Base-by-base conservation (phyloP, 2,797 vertebrate genomes). In the Echiichthys vipera region DNA sequence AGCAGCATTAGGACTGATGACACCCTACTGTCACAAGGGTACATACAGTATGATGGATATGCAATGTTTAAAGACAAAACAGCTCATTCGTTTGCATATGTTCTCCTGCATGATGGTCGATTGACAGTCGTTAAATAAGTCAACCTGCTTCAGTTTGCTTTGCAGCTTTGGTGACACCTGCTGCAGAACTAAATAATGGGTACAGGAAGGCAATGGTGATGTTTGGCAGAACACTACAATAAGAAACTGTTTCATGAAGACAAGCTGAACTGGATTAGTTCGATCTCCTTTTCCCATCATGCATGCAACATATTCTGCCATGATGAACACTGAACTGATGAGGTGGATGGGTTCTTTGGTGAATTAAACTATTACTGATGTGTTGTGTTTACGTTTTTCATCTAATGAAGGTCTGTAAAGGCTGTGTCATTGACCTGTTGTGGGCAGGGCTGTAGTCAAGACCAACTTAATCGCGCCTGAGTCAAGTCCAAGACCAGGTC, bases 201-300 rank as follows among this genome's bases (percentile, higher is more conserved):
- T 5, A 27, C 25, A 42, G 6, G 51, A 3, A 15, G 7, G 11
- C 30, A 5, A 20, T 9, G 46, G 18, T 8, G 36, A 5, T 43
- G 17, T 53, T 20, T 51, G 36, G 22, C 42, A 25, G 17, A 2
- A 20, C 49, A 22, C 4, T n/a, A 13, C 15, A 3, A 7, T 2
- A 24, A 49, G 5, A 53, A 34, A 13, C 51, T 6, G 13, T 27
- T 42, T 15, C 53, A 29, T 34, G 7, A 61, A 61, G 12, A 54
- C 32, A 42, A 13, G 17, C 1, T 45, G 3, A 40, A n/a, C 8
- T 40, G 20, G 36, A 43, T 43, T 53, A n/a, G n/a, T 46, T 49
- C 8, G 13, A 32, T 43, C 51, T 65, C 17, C 34, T 39, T 22
- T 49, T 47, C 53, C 34, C 71, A 58, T 49, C 36, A 56, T 40